phyloP scores from a whole-genome alignment of 1,140 invertebrate genomes.

The Acromyrmex charruanus region DNA sequence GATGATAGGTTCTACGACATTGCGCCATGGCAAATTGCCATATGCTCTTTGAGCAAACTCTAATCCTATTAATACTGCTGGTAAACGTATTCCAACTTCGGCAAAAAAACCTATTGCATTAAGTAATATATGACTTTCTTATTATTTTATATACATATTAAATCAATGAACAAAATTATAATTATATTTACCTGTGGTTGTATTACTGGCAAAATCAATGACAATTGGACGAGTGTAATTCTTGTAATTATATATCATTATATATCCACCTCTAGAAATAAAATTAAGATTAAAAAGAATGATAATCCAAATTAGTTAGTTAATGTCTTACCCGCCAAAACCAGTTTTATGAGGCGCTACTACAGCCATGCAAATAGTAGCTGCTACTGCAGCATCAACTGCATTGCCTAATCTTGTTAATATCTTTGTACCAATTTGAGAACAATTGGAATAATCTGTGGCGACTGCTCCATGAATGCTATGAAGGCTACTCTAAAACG shows the following conservation, averaged over 20 bases:
- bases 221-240: slow-evolving; percentile 84
- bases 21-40: slow-evolving; percentile 90
- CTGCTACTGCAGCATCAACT: slow-evolving; percentile 90
- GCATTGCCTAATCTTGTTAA: slow-evolving; percentile 90
- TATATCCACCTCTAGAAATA: slow-evolving; percentile 89
- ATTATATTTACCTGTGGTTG: slow-evolving; percentile 77
- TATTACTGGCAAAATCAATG: slow-evolving; percentile 87
- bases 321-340: slow-evolving; percentile 89
- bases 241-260: slow-evolving; percentile 91
- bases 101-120: slow-evolving; percentile 72
- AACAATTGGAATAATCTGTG: slow-evolving; percentile 91
- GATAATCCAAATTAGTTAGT: background rate
- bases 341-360: slow-evolving; percentile 90
- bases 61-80: slow-evolving; percentile 88
- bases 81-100: slow-evolving; percentile 84
- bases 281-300: slow-evolving; percentile 39
- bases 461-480: slow-evolving; percentile 92
- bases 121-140: slow-evolving; percentile 6
- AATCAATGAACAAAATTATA: slow-evolving; percentile 40
- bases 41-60: slow-evolving; percentile 88
- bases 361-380: slow-evolving; percentile 90
- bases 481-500: slow-evolving; percentile 68
- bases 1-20: slow-evolving; percentile 89
- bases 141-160: background rate
- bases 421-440: slow-evolving; percentile 89